phyloP scores from a whole-genome alignment of 2,888 invertebrate species.

The Mantis religiosa region DNA sequence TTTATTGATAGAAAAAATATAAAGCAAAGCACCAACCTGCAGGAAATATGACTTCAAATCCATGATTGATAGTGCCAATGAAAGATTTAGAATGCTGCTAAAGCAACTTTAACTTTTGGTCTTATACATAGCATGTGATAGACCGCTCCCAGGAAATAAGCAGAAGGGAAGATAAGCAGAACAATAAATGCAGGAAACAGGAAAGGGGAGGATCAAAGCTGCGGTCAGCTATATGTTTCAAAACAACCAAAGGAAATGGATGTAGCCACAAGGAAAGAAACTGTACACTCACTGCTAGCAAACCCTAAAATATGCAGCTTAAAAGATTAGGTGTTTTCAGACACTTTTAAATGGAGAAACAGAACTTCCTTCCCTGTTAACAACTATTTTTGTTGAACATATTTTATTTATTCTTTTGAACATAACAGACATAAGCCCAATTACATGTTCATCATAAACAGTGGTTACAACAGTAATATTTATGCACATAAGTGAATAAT shows the following conservation, averaged over 20 bases:
- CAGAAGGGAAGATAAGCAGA: slow-evolving; percentile 3
- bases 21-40: background rate
- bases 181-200: slow-evolving; percentile 18
- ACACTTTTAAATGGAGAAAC: background rate
- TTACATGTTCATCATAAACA: no score
- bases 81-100: background rate
- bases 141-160: slow-evolving; percentile 1
- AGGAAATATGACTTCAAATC: background rate
- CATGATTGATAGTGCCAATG: background rate
- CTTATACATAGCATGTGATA: background rate
- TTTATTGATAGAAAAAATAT: no score
- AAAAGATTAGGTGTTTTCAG: background rate
- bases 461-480: no score
- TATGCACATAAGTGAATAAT: no score
- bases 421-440: no score
- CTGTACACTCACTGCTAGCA: background rate
- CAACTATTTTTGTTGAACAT: no score
- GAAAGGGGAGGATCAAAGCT: slow-evolving; percentile 9
- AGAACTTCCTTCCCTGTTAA: background rate
- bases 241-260: background rate
- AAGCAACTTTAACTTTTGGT: background rate
- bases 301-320: background rate
- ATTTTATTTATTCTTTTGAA: no score
- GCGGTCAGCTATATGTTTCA: background rate
- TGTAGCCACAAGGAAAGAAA: background rate